These are phyloP conservation scores for Geophilus truncorum DNA, from an alignment of 2,888 invertebrate genomes.

Conservation along the genomic window DNA sequence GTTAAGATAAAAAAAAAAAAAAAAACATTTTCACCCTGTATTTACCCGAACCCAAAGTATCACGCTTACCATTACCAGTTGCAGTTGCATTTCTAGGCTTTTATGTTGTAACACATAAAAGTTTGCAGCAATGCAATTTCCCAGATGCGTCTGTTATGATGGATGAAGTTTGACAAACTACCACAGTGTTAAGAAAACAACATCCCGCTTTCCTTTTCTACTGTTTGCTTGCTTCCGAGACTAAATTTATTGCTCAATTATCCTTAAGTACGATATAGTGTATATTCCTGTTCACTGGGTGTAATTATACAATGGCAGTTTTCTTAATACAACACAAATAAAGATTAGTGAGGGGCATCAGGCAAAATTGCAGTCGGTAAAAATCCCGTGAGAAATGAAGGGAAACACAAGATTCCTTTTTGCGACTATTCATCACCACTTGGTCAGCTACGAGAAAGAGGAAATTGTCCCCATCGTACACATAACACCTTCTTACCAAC, in stretches of 20 bases:
- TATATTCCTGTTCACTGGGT: neutral
- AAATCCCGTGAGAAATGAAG: constrained; percentile 13
- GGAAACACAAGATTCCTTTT: constrained; percentile 18
- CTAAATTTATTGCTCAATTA: constrained; percentile 15
- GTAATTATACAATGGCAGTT: neutral
- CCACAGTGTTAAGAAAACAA: neutral
- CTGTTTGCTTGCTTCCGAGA: neutral
- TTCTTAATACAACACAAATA: constrained; percentile 17
- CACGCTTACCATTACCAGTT: neutral
- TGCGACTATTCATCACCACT: constrained; percentile 3
- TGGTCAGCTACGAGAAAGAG: constrained; percentile 21
- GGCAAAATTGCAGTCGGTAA: neutral
- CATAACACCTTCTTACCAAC: constrained; percentile 15
- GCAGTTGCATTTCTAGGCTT: neutral
- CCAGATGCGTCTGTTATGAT: constrained; percentile 1
- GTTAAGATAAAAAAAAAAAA: neutral
- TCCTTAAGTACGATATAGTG: constrained; percentile 5
- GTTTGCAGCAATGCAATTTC: neutral
- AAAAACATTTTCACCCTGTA: neutral
- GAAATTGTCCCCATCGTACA: constrained; percentile 13
- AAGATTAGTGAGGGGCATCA: constrained; percentile 14
- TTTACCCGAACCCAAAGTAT: neutral
- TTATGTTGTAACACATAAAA: neutral
- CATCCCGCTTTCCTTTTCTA: neutral
- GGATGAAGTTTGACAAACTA: constrained; percentile 27